These are phyloP conservation scores for Cyrtonyx montezumae DNA, from an alignment of 2,113 vertebrate genomes.

Conservation along the genomic window DNA sequence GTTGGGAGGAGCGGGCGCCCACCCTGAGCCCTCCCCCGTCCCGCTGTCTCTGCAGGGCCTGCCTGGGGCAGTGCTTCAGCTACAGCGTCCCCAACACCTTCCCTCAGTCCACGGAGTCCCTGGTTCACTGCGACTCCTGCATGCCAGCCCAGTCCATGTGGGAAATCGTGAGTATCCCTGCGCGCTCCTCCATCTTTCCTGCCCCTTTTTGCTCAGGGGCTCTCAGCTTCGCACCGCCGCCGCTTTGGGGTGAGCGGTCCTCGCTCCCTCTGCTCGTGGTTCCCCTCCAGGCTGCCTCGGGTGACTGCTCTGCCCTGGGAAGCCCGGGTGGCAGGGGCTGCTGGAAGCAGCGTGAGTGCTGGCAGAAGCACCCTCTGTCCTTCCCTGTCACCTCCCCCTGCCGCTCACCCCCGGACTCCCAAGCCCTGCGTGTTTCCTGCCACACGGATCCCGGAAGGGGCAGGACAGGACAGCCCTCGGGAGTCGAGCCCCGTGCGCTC, in stretches of 20 bases:
- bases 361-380: background rate
- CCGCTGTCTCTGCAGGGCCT: slow-evolving; percentile 82
- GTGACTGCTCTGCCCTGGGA: background rate
- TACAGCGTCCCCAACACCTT: slow-evolving; percentile 99
- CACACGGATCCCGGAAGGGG: background rate
- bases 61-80: slow-evolving; percentile 98
- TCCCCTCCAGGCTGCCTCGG: background rate
- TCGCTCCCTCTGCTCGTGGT: rapidly evolving
- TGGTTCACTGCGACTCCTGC: slow-evolving; percentile 99
- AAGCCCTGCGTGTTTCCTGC: background rate
- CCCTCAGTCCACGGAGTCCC: slow-evolving; percentile 96
- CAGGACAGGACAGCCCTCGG: rapidly evolving
- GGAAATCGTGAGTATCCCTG: slow-evolving; percentile 92
- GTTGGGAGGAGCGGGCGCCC: background rate
- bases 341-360: background rate
- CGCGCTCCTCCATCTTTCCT: rapidly evolving
- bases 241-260: rapidly evolving
- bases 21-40: background rate
- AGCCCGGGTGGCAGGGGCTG: background rate
- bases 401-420: background rate
- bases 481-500: rapidly evolving
- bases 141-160: slow-evolving; percentile 97
- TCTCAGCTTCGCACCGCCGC: background rate
- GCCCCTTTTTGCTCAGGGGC: rapidly evolving
- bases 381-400: background rate